Percentiles rank a stretch among this genome's conserved stretches.
Conservation (phyloP, 2,797 vertebrate species). For the Nyctibius grandis region DNA sequence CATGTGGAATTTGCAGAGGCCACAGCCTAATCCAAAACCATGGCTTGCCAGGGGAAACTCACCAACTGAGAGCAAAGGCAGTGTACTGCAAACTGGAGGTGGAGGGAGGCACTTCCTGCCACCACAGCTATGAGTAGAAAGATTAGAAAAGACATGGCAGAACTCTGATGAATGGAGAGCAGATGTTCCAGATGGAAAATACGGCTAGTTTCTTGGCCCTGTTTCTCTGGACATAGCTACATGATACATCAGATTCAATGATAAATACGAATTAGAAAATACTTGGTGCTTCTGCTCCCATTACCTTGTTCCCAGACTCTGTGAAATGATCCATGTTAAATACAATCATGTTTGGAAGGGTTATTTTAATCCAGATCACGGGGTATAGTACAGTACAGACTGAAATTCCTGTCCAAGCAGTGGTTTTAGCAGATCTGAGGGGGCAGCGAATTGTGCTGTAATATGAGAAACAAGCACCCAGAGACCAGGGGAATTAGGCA, state of each 20-base stretch:
- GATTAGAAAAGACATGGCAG: neutral
- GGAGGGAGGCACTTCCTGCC: neutral
- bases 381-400: neutral
- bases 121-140: neutral
- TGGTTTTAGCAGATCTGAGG: neutral
- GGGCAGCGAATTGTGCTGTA: neutral
- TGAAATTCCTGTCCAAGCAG: neutral
- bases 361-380: constrained; percentile 17
- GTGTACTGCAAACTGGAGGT: neutral
- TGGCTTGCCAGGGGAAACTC: neutral
- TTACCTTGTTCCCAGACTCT: neutral
- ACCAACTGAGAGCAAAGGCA: too few relatives aligned
- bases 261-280: neutral
- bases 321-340: neutral
- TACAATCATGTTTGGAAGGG: neutral
- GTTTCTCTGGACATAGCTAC: neutral
- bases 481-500: neutral
- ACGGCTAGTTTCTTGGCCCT: neutral
- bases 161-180: neutral
- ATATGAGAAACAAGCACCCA: neutral
- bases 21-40: neutral
- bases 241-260: neutral
- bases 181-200: neutral
- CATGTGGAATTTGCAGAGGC: neutral
- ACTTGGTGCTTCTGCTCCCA: neutral